Percentiles rank a stretch among this genome's conserved stretches.
Evolutionary conservation across 2,113 vertebrate genomes (phyloP).

Genomic region (Beaufortia kweichowensis): DNA sequence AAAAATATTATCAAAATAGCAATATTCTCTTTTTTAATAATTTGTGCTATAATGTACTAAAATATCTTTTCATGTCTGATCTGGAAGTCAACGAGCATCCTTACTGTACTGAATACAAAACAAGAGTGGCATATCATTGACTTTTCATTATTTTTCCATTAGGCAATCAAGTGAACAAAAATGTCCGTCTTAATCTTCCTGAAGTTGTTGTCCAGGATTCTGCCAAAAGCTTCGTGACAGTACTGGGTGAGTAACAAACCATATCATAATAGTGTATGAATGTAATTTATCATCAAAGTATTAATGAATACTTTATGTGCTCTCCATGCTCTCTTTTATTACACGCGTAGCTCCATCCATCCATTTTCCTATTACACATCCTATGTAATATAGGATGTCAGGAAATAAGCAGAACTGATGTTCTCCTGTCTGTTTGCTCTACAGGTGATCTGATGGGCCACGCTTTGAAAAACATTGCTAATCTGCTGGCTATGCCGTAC

Average conservation of each 20-base stretch:
- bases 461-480: constrained; percentile 72
- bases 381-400: too few relatives aligned
- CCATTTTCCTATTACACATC: too few relatives aligned
- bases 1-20: too few relatives aligned
- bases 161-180: neutral
- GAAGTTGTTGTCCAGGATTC: constrained; percentile 68
- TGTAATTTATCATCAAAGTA: too few relatives aligned
- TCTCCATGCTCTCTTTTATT: too few relatives aligned
- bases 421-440: constrained; percentile 47
- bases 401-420: too few relatives aligned
- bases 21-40: too few relatives aligned
- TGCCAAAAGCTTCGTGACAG: constrained; percentile 73
- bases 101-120: neutral
- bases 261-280: too few relatives aligned
- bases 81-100: neutral
- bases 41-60: too few relatives aligned
- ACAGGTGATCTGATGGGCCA: constrained; percentile 81
- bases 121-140: neutral
- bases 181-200: constrained; percentile 28
- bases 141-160: neutral
- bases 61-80: too few relatives aligned
- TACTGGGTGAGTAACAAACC: constrained; percentile 68
- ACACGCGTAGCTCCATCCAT: too few relatives aligned
- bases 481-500: constrained; percentile 76
- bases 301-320: constrained; percentile 57